These are phyloP conservation scores for Pleuronectes platessa DNA, from an alignment of 2,113 vertebrate species.

Conservation along the genomic window DNA sequence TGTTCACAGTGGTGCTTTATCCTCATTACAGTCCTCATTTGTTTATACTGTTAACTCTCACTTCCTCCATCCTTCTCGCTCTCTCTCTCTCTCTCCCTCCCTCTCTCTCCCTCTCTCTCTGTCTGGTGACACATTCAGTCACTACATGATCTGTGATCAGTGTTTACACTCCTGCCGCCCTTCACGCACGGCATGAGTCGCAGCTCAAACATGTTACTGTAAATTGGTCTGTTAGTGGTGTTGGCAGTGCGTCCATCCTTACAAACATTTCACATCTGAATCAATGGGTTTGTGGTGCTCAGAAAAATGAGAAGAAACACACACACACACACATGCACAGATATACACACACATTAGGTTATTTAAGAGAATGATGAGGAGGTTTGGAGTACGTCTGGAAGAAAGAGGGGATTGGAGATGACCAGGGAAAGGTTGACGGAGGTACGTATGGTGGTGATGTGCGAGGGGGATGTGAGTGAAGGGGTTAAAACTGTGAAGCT, in stretches of 20 bases:
- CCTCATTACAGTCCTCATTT: constrained; percentile 78
- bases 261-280: constrained; percentile 43
- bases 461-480: constrained; percentile 13
- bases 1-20: constrained; percentile 77
- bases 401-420: constrained; percentile 16
- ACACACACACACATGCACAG: neutral
- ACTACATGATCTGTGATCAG: constrained; percentile 58
- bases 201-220: constrained; percentile 57
- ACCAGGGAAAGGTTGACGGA: neutral
- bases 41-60: constrained; percentile 77
- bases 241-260: constrained; percentile 25
- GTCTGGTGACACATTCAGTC: constrained; percentile 57
- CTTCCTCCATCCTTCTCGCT: constrained; percentile 63
- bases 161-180: constrained; percentile 62
- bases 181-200: constrained; percentile 48
- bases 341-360: neutral
- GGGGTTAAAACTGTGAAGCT: constrained; percentile 37
- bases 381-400: constrained; percentile 9
- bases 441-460: neutral
- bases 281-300: constrained; percentile 21
- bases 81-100: constrained; percentile 24
- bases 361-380: constrained; percentile 22
- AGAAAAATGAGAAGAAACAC: constrained; percentile 16
- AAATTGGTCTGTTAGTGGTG: constrained; percentile 35
- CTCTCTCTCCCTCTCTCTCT: constrained; percentile 25